Evolutionary conservation across 1,140 invertebrate species (phyloP).

Genomic region (Tetramorium alpestre): DNA sequence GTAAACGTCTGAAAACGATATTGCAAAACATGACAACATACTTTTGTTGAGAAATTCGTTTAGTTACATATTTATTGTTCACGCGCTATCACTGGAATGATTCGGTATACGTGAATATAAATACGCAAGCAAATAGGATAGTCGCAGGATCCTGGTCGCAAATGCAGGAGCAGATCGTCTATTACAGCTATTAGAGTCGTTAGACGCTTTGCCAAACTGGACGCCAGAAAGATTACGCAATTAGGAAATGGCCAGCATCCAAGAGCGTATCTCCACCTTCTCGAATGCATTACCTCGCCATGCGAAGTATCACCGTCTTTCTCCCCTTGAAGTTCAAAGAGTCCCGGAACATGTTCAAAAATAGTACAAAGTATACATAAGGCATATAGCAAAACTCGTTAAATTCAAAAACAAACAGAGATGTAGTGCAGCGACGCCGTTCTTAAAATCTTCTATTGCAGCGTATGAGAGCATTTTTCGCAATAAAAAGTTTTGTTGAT

Average conservation of each 20-base stretch:
- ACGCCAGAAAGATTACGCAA: conserved; percentile 82
- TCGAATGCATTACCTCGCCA: conserved; percentile 27
- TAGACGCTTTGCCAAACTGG: conserved; percentile 71
- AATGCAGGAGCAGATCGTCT: conserved; percentile 49
- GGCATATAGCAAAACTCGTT: conserved; percentile 22
- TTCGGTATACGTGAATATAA: background rate
- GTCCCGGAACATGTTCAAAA: conserved; percentile 26
- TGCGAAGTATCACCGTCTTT: conserved; percentile 22
- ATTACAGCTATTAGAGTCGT: conserved; percentile 70
- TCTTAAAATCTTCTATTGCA: conserved; percentile 1
- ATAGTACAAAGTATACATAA: conserved; percentile 22
- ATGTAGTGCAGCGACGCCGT: background rate
- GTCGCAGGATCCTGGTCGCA: conserved; percentile 26
- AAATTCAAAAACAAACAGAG: conserved; percentile 24
- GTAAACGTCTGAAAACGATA: background rate
- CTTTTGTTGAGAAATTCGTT: background rate
- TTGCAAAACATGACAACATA: background rate
- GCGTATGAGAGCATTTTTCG: background rate
- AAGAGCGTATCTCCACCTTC: conserved; percentile 72
- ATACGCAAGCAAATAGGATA: conserved; percentile 9
- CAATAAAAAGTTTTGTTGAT: conserved; percentile 1
- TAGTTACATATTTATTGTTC: background rate
- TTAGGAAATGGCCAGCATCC: conserved; percentile 82
- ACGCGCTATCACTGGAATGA: background rate
- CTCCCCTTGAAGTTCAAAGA: conserved; percentile 32